These are phyloP conservation scores for Machimus atricapillus DNA, from an alignment of 2,888 invertebrate genomes.

Conservation along the genomic window DNA sequence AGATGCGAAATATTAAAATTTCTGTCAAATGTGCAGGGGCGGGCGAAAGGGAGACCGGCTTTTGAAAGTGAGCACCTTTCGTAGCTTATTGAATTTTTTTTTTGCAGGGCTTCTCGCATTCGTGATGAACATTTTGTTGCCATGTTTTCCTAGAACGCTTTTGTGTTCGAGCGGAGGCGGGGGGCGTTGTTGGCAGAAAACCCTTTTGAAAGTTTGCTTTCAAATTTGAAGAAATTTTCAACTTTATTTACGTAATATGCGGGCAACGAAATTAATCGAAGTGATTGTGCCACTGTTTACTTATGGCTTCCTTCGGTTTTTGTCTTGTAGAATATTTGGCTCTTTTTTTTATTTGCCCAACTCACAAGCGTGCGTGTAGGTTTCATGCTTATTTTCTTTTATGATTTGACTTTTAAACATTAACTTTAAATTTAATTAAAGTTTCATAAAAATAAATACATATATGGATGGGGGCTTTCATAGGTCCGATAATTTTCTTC, in stretches of 20 bases:
- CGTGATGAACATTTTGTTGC: constrained; percentile 8
- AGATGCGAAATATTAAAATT: constrained; percentile 29
- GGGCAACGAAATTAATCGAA: background rate
- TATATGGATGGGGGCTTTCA: no score
- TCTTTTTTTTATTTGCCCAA: background rate
- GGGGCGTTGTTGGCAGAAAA: background rate
- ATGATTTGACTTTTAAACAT: background rate
- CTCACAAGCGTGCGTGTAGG: background rate
- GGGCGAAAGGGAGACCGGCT: background rate
- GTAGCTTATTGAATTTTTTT: background rate
- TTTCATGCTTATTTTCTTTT: background rate
- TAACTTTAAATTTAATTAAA: no score
- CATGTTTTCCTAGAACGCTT: background rate
- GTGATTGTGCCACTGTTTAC: background rate
- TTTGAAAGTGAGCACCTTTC: constrained; percentile 8
- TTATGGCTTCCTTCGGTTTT: background rate
- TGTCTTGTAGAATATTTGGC: background rate
- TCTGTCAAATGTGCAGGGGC: background rate
- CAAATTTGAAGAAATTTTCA: background rate
- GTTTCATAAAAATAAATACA: no score
- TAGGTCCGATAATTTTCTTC: no score
- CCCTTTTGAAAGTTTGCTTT: background rate
- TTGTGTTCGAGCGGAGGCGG: background rate
- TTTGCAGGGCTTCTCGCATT: background rate
- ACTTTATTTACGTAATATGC: background rate